phyloP scores from a whole-genome alignment of 2,888 invertebrate genomes.

The Cheilosia vernalis region DNA sequence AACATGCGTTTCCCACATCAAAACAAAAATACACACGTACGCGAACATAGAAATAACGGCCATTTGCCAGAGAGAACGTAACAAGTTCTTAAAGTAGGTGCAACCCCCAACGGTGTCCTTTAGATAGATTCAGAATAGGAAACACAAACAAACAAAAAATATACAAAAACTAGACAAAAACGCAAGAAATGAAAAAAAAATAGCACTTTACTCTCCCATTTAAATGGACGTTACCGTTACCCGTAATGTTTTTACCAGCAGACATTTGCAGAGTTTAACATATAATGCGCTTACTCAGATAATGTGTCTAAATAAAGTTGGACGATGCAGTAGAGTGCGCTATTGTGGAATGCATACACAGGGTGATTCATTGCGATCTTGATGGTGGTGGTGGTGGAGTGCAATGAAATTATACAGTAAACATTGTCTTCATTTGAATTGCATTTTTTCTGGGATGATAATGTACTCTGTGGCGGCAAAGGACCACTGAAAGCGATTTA shows the following conservation, averaged over 20 bases:
- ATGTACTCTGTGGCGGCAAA: too few species aligned
- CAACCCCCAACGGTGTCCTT: conserved; percentile 58
- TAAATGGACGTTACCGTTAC: conserved; percentile 46
- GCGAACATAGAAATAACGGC: conserved; percentile 6
- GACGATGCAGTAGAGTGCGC: not conserved
- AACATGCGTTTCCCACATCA: conserved; percentile 30
- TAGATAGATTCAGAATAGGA: conserved; percentile 28
- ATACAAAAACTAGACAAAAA: conserved; percentile 13
- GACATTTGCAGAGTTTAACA: conserved; percentile 49
- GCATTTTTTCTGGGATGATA: too few species aligned
- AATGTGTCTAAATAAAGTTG: conserved; percentile 41
- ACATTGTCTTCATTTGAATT: too few species aligned
- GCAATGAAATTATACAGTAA: not conserved
- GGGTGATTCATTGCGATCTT: conserved; percentile 52
- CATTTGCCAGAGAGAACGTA: conserved; percentile 42
- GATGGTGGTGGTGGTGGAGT: not conserved
- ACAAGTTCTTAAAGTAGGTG: conserved; percentile 48
- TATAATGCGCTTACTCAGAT: conserved; percentile 47
- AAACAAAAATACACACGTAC: conserved; percentile 9
- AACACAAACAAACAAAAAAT: not conserved
- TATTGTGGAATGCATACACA: conserved; percentile 20
- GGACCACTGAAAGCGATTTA: too few species aligned
- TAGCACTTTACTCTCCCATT: conserved; percentile 30
- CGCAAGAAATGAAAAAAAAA: conserved; percentile 23
- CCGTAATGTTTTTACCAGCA: conserved; percentile 58